Base-by-base conservation (phyloP, 2,888 invertebrate genomes). In the Latheticus oryzae region DNA sequence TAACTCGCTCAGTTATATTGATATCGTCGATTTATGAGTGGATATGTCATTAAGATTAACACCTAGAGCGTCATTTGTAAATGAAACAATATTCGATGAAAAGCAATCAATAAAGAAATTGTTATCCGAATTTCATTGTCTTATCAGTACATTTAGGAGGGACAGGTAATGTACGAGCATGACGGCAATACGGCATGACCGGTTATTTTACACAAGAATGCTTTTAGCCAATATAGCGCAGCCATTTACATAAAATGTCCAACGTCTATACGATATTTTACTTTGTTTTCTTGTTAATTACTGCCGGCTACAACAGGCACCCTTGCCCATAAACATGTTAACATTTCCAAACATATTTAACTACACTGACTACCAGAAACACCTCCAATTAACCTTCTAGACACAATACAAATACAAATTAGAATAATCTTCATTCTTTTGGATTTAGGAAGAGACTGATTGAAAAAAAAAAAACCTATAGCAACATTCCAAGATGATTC, bases 221-320 rank as follows among this genome's bases (percentile, higher is more conserved):
- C 70, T 70, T 70, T 70, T 70, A 70, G 65, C 70, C 68, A 68
- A 70, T 70, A 68, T 67, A 67, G 68, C 66, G 62, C 65, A 61
- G 60, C 67, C 67, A 68, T 68, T 68, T 67, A 67, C 66, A 69
- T 69, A 69, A 67, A 69, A 61, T 40, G 35, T 54, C 47, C 53
- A 54, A 40, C 52, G 50, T 55, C 59, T 50, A 45, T 57, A 57
- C 45, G 51, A 52, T 57, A 57, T 57, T 57, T 57, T 57, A 57
- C 52, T 57, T 52, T 52, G 52, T 57, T 57, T 51, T 51, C 57
- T 57, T 57, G 51, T 57, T 57, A 57, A 57, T 57, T 57, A 57
- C 57, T 12, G 37, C 26, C 35, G 15, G 15, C 51, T 57, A 56
- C 24, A 56, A 52, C 32, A 32, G 21, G 19, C 33, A 52, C 16